Evolutionary conservation across 2,888 invertebrate species (phyloP).

Genomic region (Diarsia rubi): DNA sequence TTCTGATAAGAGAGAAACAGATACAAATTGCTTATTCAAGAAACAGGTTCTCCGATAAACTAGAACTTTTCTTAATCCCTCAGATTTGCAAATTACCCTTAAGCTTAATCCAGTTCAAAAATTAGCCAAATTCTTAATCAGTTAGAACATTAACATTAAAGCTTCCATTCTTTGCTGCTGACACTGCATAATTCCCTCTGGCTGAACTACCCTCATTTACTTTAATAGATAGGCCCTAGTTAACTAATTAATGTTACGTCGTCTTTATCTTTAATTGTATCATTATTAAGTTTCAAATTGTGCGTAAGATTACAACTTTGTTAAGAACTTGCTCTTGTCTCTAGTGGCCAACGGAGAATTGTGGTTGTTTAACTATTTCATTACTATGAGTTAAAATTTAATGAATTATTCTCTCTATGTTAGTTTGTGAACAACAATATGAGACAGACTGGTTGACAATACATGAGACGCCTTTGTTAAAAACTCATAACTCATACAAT

Average conservation of each 20-base stretch:
- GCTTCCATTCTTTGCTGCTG: constrained; percentile 59
- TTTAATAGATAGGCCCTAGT: constrained; percentile 59
- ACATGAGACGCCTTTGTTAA: constrained; percentile 26
- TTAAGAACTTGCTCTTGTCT: constrained; percentile 56
- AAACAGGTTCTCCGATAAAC: constrained; percentile 5
- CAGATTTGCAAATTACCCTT: constrained; percentile 48
- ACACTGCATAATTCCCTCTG: constrained; percentile 49
- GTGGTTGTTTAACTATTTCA: constrained; percentile 55
- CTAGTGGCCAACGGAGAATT: constrained; percentile 53
- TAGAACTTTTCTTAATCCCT: constrained; percentile 45
- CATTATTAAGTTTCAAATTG: constrained; percentile 68
- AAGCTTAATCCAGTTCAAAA: constrained; percentile 31
- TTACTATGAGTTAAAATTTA: constrained; percentile 51
- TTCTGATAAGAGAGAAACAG: background rate
- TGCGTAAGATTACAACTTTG: constrained; percentile 64
- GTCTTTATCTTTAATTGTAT: constrained; percentile 68
- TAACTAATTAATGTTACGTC: constrained; percentile 65
- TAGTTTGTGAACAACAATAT: constrained; percentile 39
- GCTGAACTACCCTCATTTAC: constrained; percentile 54
- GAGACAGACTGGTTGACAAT: constrained; percentile 21
- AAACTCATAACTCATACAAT: constrained; percentile 28
- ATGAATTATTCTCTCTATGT: constrained; percentile 38
- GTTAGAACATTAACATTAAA: constrained; percentile 47
- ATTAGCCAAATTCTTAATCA: constrained; percentile 49
- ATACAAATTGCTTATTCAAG: constrained; percentile 8